Conservation (phyloP, 2,797 vertebrate species). For the Phrynocephalus guinanensis region DNA sequence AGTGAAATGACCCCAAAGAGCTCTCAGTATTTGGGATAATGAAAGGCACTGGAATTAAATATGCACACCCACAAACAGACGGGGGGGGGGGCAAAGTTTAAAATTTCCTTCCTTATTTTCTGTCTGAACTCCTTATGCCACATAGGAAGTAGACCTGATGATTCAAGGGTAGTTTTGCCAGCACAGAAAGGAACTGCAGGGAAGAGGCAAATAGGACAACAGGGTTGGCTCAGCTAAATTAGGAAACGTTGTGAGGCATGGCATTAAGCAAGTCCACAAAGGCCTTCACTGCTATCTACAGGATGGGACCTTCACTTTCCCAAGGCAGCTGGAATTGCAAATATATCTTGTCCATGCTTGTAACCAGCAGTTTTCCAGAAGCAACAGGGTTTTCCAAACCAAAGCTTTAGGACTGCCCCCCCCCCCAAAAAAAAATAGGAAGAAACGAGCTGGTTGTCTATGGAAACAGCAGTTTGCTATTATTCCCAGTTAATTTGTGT, state of each 20-base stretch:
- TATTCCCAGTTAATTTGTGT: neutral
- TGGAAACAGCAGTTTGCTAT: neutral
- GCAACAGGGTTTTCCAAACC: neutral
- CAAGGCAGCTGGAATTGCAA: neutral
- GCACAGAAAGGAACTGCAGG: no score
- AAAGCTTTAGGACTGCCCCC: neutral
- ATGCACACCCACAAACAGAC: neutral
- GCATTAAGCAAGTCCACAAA: neutral
- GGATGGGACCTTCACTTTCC: neutral
- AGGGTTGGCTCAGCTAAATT: neutral
- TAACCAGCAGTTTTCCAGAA: neutral
- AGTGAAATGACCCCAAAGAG: neutral
- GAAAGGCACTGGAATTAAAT: neutral
- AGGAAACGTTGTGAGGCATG: neutral
- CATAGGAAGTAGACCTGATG: neutral
- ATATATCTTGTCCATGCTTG: neutral
- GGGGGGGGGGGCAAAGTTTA: no score
- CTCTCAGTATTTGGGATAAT: neutral
- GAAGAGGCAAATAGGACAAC: neutral
- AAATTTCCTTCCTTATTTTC: neutral
- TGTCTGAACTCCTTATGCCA: no score
- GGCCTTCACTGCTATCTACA: neutral
- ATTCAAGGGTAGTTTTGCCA: no score
- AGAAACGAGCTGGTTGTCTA: neutral
- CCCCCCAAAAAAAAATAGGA: neutral